Percentiles rank a stretch among this genome's conserved stretches.
Conservation (phyloP, 2,797 vertebrate species). For the Onychomys arenicola region DNA sequence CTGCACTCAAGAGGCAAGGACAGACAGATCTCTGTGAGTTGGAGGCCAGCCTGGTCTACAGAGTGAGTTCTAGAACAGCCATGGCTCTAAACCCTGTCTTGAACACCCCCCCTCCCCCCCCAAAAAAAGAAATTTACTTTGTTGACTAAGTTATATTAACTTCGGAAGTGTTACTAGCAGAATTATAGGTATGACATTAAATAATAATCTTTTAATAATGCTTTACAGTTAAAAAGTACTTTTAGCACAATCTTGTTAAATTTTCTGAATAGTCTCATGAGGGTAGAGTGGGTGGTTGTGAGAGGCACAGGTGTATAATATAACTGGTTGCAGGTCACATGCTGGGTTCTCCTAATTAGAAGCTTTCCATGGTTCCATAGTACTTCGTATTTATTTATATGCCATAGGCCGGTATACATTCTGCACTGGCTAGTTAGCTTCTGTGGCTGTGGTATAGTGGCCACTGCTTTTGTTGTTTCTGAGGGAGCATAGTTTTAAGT, state of each 20-base stretch:
- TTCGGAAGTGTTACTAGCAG: background rate
- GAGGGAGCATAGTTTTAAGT: background rate
- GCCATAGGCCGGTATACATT: background rate
- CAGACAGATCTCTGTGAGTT: background rate
- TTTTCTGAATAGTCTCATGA: background rate
- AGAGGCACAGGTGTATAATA: background rate
- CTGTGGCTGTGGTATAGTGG: background rate
- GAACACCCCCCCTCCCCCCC: background rate
- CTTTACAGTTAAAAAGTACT: background rate
- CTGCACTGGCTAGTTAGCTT: background rate
- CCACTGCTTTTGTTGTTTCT: background rate
- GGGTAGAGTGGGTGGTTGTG: background rate
- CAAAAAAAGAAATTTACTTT: background rate
- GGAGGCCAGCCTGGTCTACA: background rate
- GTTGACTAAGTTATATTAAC: background rate
- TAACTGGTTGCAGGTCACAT: background rate
- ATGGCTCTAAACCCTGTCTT: background rate
- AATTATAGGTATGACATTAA: background rate
- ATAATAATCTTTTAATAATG: background rate
- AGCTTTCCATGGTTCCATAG: background rate
- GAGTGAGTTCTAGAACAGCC: background rate
- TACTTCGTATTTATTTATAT: background rate
- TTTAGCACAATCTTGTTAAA: background rate
- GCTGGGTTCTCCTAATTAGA: background rate
- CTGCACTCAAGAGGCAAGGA: background rate